Evolutionary conservation across 1,140 invertebrate species (phyloP).

Genomic region (Caerostris darwini): DNA sequence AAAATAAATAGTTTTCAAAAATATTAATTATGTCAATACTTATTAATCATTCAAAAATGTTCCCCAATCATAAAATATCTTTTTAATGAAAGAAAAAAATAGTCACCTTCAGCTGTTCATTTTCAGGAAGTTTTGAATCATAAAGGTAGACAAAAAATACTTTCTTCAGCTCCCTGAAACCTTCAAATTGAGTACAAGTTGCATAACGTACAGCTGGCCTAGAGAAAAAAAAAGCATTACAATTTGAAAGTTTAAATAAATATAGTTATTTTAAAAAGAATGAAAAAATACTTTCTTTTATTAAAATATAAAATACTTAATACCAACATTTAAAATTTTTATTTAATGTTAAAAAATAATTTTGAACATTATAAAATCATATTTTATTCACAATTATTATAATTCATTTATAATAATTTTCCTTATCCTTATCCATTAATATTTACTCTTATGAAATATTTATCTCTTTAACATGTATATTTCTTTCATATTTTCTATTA

Average conservation of each 20-base stretch:
- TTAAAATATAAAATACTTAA: no score
- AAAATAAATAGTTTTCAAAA: no score
- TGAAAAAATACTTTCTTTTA: neutral
- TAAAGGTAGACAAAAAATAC: constrained; percentile 91
- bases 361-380: no score
- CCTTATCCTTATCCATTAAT: no score
- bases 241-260: neutral
- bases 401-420: no score
- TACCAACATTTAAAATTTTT: no score
- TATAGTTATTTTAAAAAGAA: neutral
- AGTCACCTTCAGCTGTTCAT: constrained; percentile 62
- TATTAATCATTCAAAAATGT: neutral
- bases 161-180: constrained; percentile 87
- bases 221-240: constrained; percentile 58
- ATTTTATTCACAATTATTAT: no score
- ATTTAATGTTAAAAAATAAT: no score
- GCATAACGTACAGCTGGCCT: constrained; percentile 90
- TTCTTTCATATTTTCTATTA: no score
- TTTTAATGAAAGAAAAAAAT: constrained; percentile 54
- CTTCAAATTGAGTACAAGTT: constrained; percentile 89
- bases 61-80: neutral
- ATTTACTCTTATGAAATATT: no score
- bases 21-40: no score
- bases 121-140: constrained; percentile 52
- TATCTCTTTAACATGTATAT: no score